These are phyloP conservation scores for Telmatochromis sp. DNA, from an alignment of 2,113 vertebrate genomes.

Conservation along the genomic window DNA sequence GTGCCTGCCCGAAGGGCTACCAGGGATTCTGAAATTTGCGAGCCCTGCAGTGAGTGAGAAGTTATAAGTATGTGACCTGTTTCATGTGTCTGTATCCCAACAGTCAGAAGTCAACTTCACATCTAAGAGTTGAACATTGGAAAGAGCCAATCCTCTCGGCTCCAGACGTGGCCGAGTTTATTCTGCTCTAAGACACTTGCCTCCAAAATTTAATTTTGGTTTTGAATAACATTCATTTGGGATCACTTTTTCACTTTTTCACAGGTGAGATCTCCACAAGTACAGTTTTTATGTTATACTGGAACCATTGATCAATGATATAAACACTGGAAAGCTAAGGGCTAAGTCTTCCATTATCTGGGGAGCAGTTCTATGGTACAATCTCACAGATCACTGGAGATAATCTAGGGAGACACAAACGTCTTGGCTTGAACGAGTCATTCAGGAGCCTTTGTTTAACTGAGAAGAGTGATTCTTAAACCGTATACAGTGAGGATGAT, in stretches of 20 bases:
- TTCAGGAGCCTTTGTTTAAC: not conserved
- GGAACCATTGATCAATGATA: not conserved
- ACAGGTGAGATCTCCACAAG: not conserved
- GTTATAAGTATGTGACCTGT: not conserved
- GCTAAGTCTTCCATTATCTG: not conserved
- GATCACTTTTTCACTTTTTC: not conserved
- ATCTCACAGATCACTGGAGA: not conserved
- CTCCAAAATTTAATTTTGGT: not conserved
- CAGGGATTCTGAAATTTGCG: not conserved
- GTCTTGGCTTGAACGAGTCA: rapidly evolving
- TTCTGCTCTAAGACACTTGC: not conserved
- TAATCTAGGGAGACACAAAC: not conserved
- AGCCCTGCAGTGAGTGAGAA: not conserved
- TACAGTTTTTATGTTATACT: not conserved
- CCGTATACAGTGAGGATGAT: not conserved
- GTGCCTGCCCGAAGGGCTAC: not conserved
- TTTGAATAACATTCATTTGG: not conserved
- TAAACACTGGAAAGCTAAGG: not conserved
- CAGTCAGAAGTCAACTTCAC: not conserved
- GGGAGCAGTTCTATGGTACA: not conserved
- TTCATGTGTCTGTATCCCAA: not conserved
- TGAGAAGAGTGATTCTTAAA: not conserved
- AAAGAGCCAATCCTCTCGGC: not conserved
- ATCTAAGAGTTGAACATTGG: rapidly evolving
- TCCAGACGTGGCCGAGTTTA: not conserved